These are phyloP conservation scores for Agrilus mali DNA, from an alignment of 2,888 invertebrate species.

Conservation along the genomic window DNA sequence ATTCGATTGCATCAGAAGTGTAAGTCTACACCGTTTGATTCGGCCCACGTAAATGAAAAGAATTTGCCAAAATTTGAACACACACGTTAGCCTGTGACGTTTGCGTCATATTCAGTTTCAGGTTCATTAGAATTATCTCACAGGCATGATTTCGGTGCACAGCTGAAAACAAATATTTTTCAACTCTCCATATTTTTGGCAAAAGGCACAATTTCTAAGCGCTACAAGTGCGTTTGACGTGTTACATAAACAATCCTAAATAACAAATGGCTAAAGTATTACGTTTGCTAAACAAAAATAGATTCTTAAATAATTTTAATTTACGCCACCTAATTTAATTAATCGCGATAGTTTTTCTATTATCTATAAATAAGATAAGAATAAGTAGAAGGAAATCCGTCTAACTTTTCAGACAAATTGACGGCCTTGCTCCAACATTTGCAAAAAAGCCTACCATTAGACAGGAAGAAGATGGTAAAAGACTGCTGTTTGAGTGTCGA, in stretches of 20 bases:
- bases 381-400: neutral
- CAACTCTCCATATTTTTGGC: too few relatives aligned
- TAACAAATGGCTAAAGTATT: too few relatives aligned
- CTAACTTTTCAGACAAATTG: constrained; percentile 72
- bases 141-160: too few relatives aligned
- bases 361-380: neutral
- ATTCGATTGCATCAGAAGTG: neutral
- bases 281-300: too few relatives aligned
- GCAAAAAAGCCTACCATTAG: constrained; percentile 94
- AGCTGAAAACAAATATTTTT: too few relatives aligned
- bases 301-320: too few relatives aligned
- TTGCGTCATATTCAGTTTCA: constrained; percentile 22
- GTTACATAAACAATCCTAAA: too few relatives aligned
- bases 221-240: too few relatives aligned
- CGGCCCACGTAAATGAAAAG: constrained; percentile 15
- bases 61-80: constrained; percentile 23
- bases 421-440: constrained; percentile 95
- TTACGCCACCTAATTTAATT: neutral
- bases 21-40: constrained; percentile 7
- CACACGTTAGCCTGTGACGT: constrained; percentile 20
- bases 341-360: too few relatives aligned
- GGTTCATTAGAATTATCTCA: constrained; percentile 4
- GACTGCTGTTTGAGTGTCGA: constrained; percentile 86
- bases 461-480: constrained; percentile 92
- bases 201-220: too few relatives aligned